A percentile compares a stretch with the other conserved stretches of the same genome.
Evolutionary conservation across 2,888 invertebrate genomes (phyloP).

Genomic region (Orchesellides sinensis): DNA sequence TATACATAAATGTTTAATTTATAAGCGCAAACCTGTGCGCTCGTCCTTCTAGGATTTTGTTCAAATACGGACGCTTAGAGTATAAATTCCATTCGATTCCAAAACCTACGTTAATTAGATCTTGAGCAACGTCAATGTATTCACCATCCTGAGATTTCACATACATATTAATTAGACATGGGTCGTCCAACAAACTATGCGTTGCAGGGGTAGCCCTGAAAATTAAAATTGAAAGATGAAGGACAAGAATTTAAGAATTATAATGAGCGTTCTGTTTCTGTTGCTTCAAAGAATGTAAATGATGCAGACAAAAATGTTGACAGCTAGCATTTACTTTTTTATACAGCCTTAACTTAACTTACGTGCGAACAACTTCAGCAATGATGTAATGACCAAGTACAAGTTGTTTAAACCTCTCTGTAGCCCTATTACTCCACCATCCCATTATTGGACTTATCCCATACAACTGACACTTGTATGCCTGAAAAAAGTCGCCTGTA

Average conservation of each 20-base stretch:
- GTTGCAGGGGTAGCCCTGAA: background rate
- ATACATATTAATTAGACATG: constrained; percentile 38
- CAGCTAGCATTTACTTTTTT: background rate
- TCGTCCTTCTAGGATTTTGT: constrained; percentile 26
- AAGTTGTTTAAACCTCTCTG: constrained; percentile 26
- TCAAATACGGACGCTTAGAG: constrained; percentile 18
- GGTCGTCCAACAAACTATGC: constrained; percentile 3
- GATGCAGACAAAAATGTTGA: too few species aligned
- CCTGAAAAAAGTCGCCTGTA: constrained; percentile 6
- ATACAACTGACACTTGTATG: constrained; percentile 48
- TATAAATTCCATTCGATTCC: constrained; percentile 60
- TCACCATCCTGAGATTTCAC: constrained; percentile 27
- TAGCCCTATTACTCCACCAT: constrained; percentile 45
- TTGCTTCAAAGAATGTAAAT: too few species aligned
- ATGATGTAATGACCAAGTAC: constrained; percentile 26
- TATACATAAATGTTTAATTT: too few species aligned
- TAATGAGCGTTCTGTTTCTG: too few species aligned
- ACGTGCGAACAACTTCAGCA: constrained; percentile 50
- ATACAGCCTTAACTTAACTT: background rate
- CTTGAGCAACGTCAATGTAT: constrained; percentile 43
- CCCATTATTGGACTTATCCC: constrained; percentile 64
- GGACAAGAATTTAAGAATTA: background rate
- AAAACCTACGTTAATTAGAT: constrained; percentile 46
- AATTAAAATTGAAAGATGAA: background rate
- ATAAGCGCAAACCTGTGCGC: background rate